phyloP scores from a whole-genome alignment of 2,888 invertebrate species.

The Latrodectus elegans region DNA sequence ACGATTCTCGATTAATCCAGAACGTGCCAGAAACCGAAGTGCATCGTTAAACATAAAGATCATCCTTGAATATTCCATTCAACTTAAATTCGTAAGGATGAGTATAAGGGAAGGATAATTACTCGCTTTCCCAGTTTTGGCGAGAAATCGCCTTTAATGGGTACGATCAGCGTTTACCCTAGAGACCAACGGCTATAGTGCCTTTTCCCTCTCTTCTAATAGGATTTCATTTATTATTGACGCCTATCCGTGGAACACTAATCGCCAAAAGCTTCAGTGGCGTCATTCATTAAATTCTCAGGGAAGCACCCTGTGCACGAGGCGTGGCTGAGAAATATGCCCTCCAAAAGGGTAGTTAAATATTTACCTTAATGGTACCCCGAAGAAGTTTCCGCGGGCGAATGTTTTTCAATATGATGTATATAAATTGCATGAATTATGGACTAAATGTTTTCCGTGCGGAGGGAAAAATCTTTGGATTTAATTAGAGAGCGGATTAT shows the following conservation, averaged over 20 bases:
- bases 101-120: conserved; percentile 31
- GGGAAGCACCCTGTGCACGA: conserved; percentile 17
- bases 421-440: conserved; percentile 66
- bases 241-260: conserved; percentile 49
- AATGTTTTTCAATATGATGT: conserved; percentile 54
- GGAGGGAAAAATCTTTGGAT: conserved; percentile 39
- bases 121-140: conserved; percentile 51
- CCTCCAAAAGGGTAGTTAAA: conserved; percentile 65
- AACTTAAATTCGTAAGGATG: conserved; percentile 35
- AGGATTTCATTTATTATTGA: conserved; percentile 69
- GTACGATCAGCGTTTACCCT: conserved; percentile 42
- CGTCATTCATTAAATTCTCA: conserved; percentile 64
- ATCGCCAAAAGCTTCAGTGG: conserved; percentile 52
- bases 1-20: conserved; percentile 61
- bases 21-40: conserved; percentile 62
- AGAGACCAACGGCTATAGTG: conserved; percentile 21
- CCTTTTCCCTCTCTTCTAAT: conserved; percentile 35
- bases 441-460: conserved; percentile 31
- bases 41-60: conserved; percentile 53
- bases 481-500: conserved; percentile 63
- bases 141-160: conserved; percentile 63
- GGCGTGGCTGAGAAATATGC: conserved; percentile 51
- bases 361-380: conserved; percentile 65
- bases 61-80: conserved; percentile 62
- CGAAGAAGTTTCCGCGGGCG: conserved; percentile 52